Evolutionary conservation across 2,113 vertebrate species (phyloP).

Genomic region (Laticauda laticaudata): DNA sequence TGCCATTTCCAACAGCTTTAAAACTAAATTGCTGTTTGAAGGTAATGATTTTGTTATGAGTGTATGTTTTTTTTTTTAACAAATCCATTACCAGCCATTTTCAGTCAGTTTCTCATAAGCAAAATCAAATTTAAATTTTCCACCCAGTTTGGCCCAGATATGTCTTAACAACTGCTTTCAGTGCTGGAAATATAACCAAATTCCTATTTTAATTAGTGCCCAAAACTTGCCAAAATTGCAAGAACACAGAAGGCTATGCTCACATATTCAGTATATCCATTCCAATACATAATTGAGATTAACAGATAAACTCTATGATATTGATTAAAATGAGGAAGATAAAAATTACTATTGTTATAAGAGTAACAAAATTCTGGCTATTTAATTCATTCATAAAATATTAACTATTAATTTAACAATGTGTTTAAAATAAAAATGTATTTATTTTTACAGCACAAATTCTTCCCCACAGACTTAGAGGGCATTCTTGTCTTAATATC

Average conservation of each 20-base stretch:
- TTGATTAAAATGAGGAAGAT: not conserved
- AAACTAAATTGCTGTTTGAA: not conserved
- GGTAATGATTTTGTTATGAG: not conserved
- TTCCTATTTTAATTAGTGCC: not conserved
- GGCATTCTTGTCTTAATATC: not conserved
- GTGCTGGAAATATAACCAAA: not conserved
- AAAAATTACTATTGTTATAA: not conserved
- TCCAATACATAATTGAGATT: not conserved
- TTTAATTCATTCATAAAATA: not conserved
- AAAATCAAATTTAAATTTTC: not conserved
- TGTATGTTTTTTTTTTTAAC: not conserved
- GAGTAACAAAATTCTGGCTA: not conserved
- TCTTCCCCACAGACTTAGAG: not conserved
- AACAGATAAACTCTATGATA: not conserved
- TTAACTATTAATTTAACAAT: not conserved
- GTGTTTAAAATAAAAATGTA: not conserved
- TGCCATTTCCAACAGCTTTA: not conserved
- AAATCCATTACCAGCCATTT: not conserved
- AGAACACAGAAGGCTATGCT: not conserved
- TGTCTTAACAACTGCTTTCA: not conserved
- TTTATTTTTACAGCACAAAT: not conserved
- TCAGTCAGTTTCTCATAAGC: not conserved
- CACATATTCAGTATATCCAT: not conserved
- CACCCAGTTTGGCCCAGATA: not conserved
- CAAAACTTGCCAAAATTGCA: not conserved